Evolutionary conservation across 2,113 vertebrate genomes (phyloP).

Genomic region (Argyrosomus japonicus): DNA sequence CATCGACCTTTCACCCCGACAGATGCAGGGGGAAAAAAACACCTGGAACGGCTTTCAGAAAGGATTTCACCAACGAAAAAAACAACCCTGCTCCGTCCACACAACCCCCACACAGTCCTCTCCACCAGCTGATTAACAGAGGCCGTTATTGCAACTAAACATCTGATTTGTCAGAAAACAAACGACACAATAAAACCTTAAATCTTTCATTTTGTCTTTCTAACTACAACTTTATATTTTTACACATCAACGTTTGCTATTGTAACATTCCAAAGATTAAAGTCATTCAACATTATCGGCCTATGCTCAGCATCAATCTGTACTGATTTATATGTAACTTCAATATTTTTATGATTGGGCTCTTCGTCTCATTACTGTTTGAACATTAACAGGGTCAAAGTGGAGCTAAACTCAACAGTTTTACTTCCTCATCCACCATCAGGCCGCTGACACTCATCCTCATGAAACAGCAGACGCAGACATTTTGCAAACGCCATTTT

Average conservation of each 20-base stretch:
- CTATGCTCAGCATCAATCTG: constrained; percentile 2
- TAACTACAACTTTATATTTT: constrained; percentile 25
- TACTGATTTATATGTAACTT: neutral
- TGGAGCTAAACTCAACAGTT: constrained; percentile 9
- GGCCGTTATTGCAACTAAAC: constrained; percentile 53
- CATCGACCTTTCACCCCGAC: neutral
- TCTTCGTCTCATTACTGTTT: neutral
- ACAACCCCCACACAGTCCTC: constrained; percentile 4
- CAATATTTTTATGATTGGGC: neutral
- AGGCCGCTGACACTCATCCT: neutral
- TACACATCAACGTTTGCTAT: constrained; percentile 10
- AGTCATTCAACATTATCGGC: constrained; percentile 3
- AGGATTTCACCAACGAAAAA: constrained; percentile 4
- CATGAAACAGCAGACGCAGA: neutral
- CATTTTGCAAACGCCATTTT: neutral
- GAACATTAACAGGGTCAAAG: neutral
- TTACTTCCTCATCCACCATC: constrained; percentile 30
- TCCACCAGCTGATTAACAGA: constrained; percentile 16
- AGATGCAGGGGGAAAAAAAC: neutral
- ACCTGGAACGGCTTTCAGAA: neutral
- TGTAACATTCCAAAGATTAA: constrained; percentile 54
- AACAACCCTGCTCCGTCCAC: constrained; percentile 28
- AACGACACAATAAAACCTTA: neutral
- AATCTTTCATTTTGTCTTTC: constrained; percentile 17
- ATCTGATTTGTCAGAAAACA: constrained; percentile 49